Base-by-base conservation (phyloP, 2,113 vertebrate genomes). In the Notechis scutatus region DNA sequence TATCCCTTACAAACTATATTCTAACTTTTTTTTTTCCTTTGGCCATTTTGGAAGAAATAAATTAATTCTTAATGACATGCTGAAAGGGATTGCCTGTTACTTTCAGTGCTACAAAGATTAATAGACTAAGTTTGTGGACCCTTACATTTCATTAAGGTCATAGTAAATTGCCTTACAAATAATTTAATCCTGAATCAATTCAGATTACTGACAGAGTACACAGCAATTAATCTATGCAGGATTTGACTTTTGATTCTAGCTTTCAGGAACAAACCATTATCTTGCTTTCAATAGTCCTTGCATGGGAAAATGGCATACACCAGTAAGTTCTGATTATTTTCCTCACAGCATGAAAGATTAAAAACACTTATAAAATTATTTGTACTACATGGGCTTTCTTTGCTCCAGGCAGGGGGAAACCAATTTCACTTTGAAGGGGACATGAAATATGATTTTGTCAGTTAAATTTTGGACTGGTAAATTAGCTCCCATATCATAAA, bases 161-260 rank as follows among this genome's bases (percentile, higher is more conserved):
- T 95, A 34, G 85, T 92, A 95, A 95, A 96, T 96, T 95, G 94
- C 91, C 74, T 96, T 90, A 93, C 92, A 93, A 96, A 95, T 94
- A 95, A 96, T 94, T 96, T 92, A 94, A 55, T 86, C 93, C 92
- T 85, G 92, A 94, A 61, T 64, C 0, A 0, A 81, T 50, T 50
- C 47, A 50, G 47, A 50, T 50, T 50, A 39, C 85, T 95, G 93
- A 92, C 56, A 92, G 91, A 96, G 96, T 96, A 95, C 91, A 92
- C 90, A 92, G 87, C 86, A 89, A 93, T 96, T 96, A 96, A 96
- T 96, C 94, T 96, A 86, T 85, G 85, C 47, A 39, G 92, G 23
- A 18, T 94, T 34, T 94, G 94, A 92, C 94, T 91, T 96, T 93
- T 95, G 92, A 88, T 93, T 96, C 91, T 94, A 94, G 92, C 89